A percentile compares a stretch with the other conserved stretches of the same genome.
These are phyloP conservation scores for Pangasianodon hypophthalmus DNA, from an alignment of 2,113 vertebrate species.

Conservation along the genomic window DNA sequence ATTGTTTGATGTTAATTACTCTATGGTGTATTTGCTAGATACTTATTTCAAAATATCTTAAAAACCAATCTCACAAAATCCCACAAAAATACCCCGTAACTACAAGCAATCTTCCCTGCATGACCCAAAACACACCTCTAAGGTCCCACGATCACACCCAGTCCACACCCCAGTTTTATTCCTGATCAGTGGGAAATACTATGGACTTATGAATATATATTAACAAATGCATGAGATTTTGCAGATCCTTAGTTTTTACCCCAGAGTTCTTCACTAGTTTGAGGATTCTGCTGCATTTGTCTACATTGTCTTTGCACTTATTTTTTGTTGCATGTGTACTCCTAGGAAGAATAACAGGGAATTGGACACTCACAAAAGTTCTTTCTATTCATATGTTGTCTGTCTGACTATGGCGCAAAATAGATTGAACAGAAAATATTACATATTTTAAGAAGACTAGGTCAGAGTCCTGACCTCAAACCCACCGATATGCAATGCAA, in stretches of 20 bases:
- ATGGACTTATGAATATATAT: background rate
- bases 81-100: background rate
- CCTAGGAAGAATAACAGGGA: background rate
- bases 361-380: background rate
- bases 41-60: background rate
- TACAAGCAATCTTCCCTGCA: background rate
- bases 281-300: background rate
- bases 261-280: background rate
- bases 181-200: background rate
- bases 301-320: background rate
- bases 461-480: slow-evolving; percentile 1
- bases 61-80: background rate
- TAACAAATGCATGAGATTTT: background rate
- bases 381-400: background rate
- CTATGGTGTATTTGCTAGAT: background rate
- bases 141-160: background rate
- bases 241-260: background rate
- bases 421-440: background rate
- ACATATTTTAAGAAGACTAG: background rate
- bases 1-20: background rate
- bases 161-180: background rate
- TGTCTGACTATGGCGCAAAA: background rate
- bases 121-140: background rate
- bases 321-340: background rate
- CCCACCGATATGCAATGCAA: background rate